Evolutionary conservation across 2,797 vertebrate genomes (phyloP).

Genomic region (Galagoides demidoff): DNA sequence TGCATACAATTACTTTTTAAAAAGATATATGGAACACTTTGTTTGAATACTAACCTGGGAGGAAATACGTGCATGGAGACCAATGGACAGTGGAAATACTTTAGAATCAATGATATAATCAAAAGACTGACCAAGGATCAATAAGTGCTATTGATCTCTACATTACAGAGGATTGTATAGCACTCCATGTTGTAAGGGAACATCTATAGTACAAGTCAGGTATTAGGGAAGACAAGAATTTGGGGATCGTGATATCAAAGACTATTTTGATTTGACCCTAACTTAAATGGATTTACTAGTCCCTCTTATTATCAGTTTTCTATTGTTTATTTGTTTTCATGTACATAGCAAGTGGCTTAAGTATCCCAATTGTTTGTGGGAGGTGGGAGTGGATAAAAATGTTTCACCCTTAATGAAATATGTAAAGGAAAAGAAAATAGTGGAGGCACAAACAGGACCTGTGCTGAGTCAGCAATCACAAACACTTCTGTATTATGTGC

Average conservation of each 20-base stretch:
- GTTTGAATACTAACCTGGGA: not conserved
- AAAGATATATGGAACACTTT: not conserved
- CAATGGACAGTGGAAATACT: not conserved
- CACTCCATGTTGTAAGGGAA: not conserved
- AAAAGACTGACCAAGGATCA: not conserved
- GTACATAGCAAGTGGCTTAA: not conserved
- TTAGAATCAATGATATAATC: not conserved
- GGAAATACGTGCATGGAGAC: not conserved
- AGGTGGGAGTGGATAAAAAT: not conserved
- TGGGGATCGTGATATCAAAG: not conserved
- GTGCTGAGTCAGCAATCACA: conserved; percentile 30
- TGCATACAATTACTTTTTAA: not conserved
- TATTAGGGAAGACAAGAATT: not conserved
- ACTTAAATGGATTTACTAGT: not conserved
- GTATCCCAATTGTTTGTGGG: not conserved
- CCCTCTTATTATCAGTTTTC: not conserved
- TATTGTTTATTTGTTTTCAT: not conserved
- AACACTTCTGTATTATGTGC: not conserved
- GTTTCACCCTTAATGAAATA: not conserved
- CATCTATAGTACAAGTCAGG: not conserved
- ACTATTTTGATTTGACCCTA: not conserved
- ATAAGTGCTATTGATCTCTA: not conserved
- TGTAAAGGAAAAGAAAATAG: not conserved
- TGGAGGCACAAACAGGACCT: not conserved
- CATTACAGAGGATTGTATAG: not conserved